Conservation (phyloP, 1,140 invertebrate species). For the Drosophila melanica region DNA sequence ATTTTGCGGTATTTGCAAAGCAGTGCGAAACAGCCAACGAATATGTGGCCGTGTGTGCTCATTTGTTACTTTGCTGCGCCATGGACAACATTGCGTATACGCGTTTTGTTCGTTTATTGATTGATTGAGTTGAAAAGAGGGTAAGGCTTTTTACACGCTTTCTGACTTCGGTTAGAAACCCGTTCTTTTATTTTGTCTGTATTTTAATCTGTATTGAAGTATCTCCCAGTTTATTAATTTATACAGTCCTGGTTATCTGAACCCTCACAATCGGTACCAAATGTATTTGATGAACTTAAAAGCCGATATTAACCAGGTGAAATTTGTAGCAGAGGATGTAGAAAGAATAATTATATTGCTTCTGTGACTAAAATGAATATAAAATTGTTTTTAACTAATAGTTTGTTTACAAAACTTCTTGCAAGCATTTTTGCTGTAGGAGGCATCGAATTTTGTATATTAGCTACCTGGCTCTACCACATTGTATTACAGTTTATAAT, state of each 20-base stretch:
- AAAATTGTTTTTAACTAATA: neutral
- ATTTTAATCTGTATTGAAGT: slow-evolving; percentile 55
- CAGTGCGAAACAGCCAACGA: slow-evolving; percentile 65
- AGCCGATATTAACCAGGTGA: too few relatives aligned
- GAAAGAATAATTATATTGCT: too few relatives aligned
- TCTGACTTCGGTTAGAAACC: slow-evolving; percentile 52
- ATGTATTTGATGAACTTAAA: slow-evolving; percentile 46
- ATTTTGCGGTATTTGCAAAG: slow-evolving; percentile 83
- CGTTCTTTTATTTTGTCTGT: slow-evolving; percentile 58
- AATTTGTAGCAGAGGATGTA: too few relatives aligned
- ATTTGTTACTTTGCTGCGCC: slow-evolving; percentile 71
- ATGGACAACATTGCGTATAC: slow-evolving; percentile 77
- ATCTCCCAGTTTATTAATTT: neutral
- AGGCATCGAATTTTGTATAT: too few relatives aligned
- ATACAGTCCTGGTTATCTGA: slow-evolving; percentile 9
- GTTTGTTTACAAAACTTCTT: too few relatives aligned
- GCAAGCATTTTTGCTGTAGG: too few relatives aligned
- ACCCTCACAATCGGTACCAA: slow-evolving; percentile 44
- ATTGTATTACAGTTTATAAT: too few relatives aligned
- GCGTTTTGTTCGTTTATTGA: slow-evolving; percentile 79
- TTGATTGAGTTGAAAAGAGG: slow-evolving; percentile 65
- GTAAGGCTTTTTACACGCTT: slow-evolving; percentile 61
- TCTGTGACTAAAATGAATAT: neutral
- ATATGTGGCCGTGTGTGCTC: slow-evolving; percentile 45
- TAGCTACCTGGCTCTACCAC: too few relatives aligned